These are phyloP conservation scores for Gymnoscelis rufifasciata DNA, from an alignment of 2,888 invertebrate genomes.

Conservation along the genomic window DNA sequence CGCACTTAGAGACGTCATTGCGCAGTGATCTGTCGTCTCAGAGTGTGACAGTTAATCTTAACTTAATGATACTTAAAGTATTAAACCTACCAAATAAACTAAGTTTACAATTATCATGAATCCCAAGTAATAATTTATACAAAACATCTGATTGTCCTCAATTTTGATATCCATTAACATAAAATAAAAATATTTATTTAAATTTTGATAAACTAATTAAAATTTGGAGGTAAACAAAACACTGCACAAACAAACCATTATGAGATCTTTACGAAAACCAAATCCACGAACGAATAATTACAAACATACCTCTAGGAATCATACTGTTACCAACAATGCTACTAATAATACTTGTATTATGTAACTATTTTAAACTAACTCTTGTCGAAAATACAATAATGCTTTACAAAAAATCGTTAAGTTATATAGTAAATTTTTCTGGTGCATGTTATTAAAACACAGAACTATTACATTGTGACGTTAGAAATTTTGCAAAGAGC, in stretches of 20 bases:
- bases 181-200: conserved; percentile 41
- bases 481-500: no score
- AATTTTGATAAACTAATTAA: conserved; percentile 59
- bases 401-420: no score
- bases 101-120: conserved; percentile 26
- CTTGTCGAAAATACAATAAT: not conserved
- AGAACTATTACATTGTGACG: no score
- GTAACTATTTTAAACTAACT: conserved; percentile 32
- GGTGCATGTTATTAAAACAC: no score
- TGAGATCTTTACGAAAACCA: conserved; percentile 80
- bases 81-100: conserved; percentile 29
- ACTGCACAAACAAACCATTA: conserved; percentile 77
- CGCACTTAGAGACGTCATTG: no score
- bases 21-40: no score
- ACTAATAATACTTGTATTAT: conserved; percentile 69
- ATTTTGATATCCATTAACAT: conserved; percentile 48
- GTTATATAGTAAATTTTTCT: no score
- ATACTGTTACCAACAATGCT: conserved; percentile 50
- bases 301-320: conserved; percentile 61
- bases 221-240: conserved; percentile 78
- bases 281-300: conserved; percentile 69
- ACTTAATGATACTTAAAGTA: conserved; percentile 24
- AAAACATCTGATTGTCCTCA: conserved; percentile 39
- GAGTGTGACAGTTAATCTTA: no score
- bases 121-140: conserved; percentile 37